Percentiles rank a stretch among this genome's conserved stretches.
Evolutionary conservation across 1,140 invertebrate genomes (phyloP).

Genomic region (Ganaspis sp.): DNA sequence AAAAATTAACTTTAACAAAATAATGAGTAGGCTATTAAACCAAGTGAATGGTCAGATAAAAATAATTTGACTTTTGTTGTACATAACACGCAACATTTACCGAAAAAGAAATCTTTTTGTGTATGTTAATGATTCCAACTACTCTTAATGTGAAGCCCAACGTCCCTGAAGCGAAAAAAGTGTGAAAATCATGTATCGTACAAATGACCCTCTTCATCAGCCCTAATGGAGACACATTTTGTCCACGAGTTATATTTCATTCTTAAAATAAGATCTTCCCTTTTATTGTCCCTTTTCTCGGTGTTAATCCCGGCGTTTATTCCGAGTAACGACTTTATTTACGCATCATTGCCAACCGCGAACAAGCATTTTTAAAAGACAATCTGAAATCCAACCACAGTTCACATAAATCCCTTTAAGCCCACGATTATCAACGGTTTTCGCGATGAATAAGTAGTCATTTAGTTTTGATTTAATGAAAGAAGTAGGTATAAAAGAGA

Average conservation of each 20-base stretch:
- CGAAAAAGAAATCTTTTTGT: too few species aligned
- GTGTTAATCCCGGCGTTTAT: conserved; percentile 3
- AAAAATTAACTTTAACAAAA: too few species aligned
- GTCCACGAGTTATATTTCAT: neutral
- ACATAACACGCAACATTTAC: too few species aligned
- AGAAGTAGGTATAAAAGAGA: conserved; percentile 6
- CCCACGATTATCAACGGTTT: conserved; percentile 22
- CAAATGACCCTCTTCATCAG: conserved; percentile 12
- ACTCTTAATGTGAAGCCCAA: too few species aligned
- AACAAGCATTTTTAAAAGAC: neutral
- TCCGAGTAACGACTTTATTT: conserved; percentile 21
- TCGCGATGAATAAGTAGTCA: conserved; percentile 42
- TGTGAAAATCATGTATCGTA: too few species aligned
- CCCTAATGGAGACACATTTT: conserved; percentile 24
- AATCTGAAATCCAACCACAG: conserved; percentile 3
- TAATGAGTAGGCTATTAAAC: too few species aligned
- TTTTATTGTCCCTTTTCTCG: conserved; percentile 10
- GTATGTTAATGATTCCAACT: too few species aligned
- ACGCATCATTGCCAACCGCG: conserved; percentile 18
- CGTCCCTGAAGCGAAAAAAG: too few species aligned
- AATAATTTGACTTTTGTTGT: too few species aligned
- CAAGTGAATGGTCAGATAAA: too few species aligned
- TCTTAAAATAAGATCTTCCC: conserved; percentile 27
- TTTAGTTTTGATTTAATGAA: conserved; percentile 43
- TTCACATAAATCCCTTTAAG: conserved; percentile 21